phyloP scores from a whole-genome alignment of 2,797 vertebrate genomes.

The Smutsia gigantea region DNA sequence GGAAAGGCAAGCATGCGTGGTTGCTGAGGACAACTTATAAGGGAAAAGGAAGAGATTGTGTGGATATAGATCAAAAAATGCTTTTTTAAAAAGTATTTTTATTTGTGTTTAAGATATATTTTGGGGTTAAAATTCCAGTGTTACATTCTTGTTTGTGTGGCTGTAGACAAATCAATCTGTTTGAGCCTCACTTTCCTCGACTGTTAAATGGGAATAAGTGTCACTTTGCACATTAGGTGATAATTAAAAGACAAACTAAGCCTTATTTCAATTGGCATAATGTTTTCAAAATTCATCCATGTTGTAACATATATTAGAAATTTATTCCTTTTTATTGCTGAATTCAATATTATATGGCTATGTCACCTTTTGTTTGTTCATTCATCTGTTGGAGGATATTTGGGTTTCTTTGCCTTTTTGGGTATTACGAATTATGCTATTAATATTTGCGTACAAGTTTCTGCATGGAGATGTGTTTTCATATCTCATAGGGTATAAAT shows the following conservation, averaged over 20 bases:
- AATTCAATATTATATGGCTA: not conserved
- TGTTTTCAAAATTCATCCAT: not conserved
- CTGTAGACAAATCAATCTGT: not conserved
- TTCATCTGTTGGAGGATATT: not conserved
- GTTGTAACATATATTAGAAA: conserved; percentile 6
- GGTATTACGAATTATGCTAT: not conserved
- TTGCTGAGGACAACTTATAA: not conserved
- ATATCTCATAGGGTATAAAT: not conserved
- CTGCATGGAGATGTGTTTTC: not conserved
- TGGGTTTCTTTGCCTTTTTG: not conserved
- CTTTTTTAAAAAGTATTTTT: not conserved
- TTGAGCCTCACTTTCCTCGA: not conserved
- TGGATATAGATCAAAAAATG: not conserved
- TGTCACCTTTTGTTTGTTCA: not conserved
- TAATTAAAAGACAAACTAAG: not conserved
- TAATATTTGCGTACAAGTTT: not conserved
- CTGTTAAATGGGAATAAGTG: not conserved
- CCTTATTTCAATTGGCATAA: not conserved
- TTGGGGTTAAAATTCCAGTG: not conserved
- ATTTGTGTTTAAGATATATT: not conserved
- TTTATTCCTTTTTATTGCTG: not conserved
- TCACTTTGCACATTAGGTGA: not conserved
- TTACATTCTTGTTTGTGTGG: conserved; percentile 6
- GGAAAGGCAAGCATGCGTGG: not conserved
- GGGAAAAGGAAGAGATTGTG: not conserved